Evolutionary conservation across 1,140 invertebrate genomes (phyloP).

Genomic region (Harlomillsia oculata): DNA sequence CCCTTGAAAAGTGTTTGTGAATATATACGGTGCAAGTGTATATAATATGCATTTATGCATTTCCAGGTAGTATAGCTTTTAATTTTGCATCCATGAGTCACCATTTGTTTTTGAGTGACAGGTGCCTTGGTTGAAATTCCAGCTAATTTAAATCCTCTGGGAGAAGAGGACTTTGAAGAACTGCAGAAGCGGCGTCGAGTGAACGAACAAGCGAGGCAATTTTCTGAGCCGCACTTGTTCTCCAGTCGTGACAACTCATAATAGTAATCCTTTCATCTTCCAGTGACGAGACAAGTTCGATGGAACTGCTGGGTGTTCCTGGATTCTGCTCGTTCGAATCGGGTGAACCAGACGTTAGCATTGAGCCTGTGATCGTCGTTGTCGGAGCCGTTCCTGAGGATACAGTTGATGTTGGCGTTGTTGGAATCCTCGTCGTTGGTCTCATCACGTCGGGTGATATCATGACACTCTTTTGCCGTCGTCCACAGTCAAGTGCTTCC

Average conservation of each 20-base stretch:
- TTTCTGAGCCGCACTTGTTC: slow-evolving; percentile 10
- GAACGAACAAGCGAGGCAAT: slow-evolving; percentile 19
- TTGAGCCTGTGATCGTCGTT: neutral
- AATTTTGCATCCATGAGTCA: too few species aligned
- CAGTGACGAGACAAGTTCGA: neutral
- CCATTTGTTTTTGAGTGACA: too few species aligned
- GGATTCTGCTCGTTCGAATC: neutral
- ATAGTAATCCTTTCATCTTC: neutral
- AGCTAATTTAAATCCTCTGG: slow-evolving; percentile 32
- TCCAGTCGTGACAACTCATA: slow-evolving; percentile 8
- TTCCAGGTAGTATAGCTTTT: too few species aligned
- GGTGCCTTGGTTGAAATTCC: too few species aligned
- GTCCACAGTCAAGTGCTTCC: slow-evolving; percentile 2
- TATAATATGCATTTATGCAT: too few species aligned
- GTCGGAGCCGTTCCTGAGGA: neutral
- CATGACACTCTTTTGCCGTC: neutral
- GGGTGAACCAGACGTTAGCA: neutral
- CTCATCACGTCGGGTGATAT: neutral
- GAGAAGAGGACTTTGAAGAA: slow-evolving; percentile 29
- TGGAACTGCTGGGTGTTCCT: slow-evolving; percentile 7
- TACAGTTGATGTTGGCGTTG: neutral
- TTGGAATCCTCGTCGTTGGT: slow-evolving; percentile 2
- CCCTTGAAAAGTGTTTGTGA: too few species aligned
- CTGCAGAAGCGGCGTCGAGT: slow-evolving; percentile 27
- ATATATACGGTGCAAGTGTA: too few species aligned